Percentiles rank a stretch among this genome's conserved stretches.
Conservation (phyloP, 2,888 invertebrate genomes). For the Noctua janthina region DNA sequence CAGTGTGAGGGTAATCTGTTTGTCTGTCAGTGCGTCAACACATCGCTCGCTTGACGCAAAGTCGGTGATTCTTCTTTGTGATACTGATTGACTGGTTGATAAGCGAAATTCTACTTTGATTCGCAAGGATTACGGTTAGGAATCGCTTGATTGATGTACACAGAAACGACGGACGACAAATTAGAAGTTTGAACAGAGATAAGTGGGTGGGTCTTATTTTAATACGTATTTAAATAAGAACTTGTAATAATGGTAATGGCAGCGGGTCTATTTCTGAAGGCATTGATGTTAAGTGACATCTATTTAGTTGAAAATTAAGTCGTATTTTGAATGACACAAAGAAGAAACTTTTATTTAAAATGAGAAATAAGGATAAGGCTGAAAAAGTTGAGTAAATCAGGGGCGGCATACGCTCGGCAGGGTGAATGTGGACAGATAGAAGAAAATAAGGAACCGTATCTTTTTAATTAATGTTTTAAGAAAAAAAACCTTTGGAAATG, state of each 20-base stretch:
- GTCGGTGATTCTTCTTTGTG: constrained; percentile 83
- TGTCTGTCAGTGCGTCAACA: constrained; percentile 84
- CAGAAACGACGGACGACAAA: constrained; percentile 69
- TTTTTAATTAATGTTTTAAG: constrained; percentile 40
- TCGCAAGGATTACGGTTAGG: constrained; percentile 75
- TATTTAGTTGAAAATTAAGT: constrained; percentile 42
- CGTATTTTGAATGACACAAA: constrained; percentile 24
- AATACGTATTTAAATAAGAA: constrained; percentile 64
- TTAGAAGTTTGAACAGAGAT: constrained; percentile 72
- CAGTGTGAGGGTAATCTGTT: constrained; percentile 83
- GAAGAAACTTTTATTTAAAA: constrained; percentile 24
- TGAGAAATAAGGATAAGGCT: background rate
- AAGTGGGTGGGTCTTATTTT: constrained; percentile 66
- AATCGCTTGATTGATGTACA: constrained; percentile 80
- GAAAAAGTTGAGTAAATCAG: constrained; percentile 30
- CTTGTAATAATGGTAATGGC: constrained; percentile 63
- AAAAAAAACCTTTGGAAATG: background rate
- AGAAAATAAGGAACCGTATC: constrained; percentile 47
- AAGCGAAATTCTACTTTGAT: constrained; percentile 82
- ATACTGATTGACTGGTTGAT: constrained; percentile 85
- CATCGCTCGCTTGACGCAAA: constrained; percentile 77
- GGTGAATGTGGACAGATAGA: constrained; percentile 15
- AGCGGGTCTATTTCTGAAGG: constrained; percentile 26
- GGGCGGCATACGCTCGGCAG: background rate
- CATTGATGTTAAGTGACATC: constrained; percentile 34